A percentile compares a stretch with the other conserved stretches of the same genome.
Conservation (phyloP, 2,888 invertebrate species). For the Ommatoiulus sabulosus region DNA sequence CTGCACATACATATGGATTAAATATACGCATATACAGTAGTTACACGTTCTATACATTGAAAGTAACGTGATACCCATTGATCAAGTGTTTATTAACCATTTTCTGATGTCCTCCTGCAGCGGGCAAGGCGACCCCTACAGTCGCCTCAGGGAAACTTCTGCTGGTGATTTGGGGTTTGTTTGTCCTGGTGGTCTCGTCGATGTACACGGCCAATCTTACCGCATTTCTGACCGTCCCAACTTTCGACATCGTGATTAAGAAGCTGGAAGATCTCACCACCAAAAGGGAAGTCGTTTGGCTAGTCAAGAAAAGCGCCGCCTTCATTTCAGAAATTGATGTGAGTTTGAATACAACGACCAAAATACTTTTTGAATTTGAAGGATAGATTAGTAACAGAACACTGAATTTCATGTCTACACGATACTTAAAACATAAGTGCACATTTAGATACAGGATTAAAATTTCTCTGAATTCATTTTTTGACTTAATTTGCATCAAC, state of each 20-base stretch:
- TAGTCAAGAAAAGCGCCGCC: conserved; percentile 55
- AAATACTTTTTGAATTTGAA: background rate
- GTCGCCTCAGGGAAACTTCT: background rate
- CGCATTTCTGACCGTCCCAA: conserved; percentile 56
- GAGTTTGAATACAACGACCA: background rate
- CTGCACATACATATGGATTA: too few relatives aligned
- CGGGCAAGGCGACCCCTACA: conserved; percentile 9
- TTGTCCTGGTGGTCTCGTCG: background rate
- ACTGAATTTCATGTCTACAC: too few relatives aligned
- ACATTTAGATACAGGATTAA: too few relatives aligned
- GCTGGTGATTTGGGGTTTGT: conserved; percentile 51
- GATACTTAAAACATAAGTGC: too few relatives aligned
- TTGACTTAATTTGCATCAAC: background rate
- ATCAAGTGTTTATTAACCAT: too few relatives aligned
- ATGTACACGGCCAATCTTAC: conserved; percentile 57
- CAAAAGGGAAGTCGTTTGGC: conserved; percentile 54
- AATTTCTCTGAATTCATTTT: background rate
- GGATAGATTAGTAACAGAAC: background rate
- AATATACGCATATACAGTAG: too few relatives aligned
- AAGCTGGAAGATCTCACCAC: conserved; percentile 48
- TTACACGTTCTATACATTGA: too few relatives aligned
- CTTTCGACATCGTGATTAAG: conserved; percentile 47
- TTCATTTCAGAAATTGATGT: conserved; percentile 56
- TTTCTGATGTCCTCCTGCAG: background rate
- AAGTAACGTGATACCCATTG: too few relatives aligned